Percentiles rank a stretch among this genome's conserved stretches.
Conservation (phyloP, 2,888 invertebrate species). For the Spodoptera picta region DNA sequence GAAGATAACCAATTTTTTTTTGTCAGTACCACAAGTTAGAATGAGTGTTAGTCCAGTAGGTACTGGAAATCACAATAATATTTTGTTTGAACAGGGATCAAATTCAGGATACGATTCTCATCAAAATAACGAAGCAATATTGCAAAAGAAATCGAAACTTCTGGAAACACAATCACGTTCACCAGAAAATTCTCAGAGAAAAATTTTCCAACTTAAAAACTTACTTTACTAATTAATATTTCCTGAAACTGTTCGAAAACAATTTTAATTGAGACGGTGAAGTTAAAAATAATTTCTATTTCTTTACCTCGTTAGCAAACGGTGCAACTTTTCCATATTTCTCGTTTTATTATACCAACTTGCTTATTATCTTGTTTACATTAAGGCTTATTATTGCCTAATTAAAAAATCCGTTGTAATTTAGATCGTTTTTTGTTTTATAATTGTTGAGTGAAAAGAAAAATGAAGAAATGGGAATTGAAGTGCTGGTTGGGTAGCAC, state of each 20-base stretch:
- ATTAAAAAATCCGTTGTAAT: conserved; percentile 3
- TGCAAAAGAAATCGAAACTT: conserved; percentile 2
- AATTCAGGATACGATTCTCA: too few species aligned
- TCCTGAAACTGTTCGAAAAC: conserved; percentile 56
- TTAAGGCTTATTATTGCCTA: conserved; percentile 15
- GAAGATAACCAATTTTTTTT: too few species aligned
- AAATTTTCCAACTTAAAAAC: conserved; percentile 33
- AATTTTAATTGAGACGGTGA: conserved; percentile 61
- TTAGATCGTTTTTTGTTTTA: neutral
- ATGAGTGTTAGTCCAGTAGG: too few species aligned
- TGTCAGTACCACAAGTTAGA: too few species aligned
- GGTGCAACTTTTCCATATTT: conserved; percentile 35
- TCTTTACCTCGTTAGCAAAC: conserved; percentile 52
- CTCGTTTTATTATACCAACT: conserved; percentile 24
- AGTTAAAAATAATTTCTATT: conserved; percentile 57
- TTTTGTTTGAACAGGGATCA: too few species aligned
- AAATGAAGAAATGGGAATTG: neutral
- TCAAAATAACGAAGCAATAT: too few species aligned
- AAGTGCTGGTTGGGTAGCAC: neutral
- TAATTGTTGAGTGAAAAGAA: neutral
- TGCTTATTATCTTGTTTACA: conserved; percentile 31
- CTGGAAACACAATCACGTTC: conserved; percentile 5
- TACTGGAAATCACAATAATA: too few species aligned
- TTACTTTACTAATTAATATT: conserved; percentile 59
- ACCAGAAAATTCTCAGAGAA: conserved; percentile 9